These are phyloP conservation scores for Chaetodon trifascialis DNA, from an alignment of 2,113 vertebrate genomes.

Conservation along the genomic window DNA sequence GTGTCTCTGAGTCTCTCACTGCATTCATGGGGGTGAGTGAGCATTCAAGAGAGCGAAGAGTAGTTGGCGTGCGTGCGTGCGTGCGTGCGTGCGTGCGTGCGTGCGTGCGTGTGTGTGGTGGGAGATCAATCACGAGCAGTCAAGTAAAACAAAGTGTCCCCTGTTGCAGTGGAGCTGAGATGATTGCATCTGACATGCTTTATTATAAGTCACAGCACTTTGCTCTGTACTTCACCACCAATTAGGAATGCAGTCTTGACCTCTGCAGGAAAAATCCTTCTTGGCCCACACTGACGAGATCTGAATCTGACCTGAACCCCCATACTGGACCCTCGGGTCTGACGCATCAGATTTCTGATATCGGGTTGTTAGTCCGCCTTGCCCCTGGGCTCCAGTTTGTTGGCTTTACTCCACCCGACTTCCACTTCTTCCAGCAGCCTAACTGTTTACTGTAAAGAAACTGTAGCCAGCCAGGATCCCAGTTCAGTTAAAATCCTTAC, in stretches of 20 bases:
- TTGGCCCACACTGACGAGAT: constrained; percentile 9
- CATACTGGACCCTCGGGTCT: neutral
- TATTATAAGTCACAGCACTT: constrained; percentile 52
- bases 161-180: constrained; percentile 20
- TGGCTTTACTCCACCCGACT: neutral
- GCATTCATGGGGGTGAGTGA: neutral
- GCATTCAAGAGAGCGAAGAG: constrained; percentile 12
- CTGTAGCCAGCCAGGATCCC: neutral
- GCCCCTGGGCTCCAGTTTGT: constrained; percentile 18
- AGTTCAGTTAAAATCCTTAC: neutral
- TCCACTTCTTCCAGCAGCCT: neutral
- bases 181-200: constrained; percentile 63
- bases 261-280: constrained; percentile 18
- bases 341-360: neutral
- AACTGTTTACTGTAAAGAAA: neutral
- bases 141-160: constrained; percentile 43
- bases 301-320: constrained; percentile 6
- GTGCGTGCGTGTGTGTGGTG: neutral
- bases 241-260: constrained; percentile 26
- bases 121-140: constrained; percentile 42
- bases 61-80: neutral
- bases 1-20: neutral
- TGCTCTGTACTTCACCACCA: constrained; percentile 38
- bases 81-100: neutral
- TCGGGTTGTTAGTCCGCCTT: neutral